Percentiles rank a stretch among this genome's conserved stretches.
phyloP scores from a whole-genome alignment of 2,797 vertebrate genomes.

The Argya squamiceps region DNA sequence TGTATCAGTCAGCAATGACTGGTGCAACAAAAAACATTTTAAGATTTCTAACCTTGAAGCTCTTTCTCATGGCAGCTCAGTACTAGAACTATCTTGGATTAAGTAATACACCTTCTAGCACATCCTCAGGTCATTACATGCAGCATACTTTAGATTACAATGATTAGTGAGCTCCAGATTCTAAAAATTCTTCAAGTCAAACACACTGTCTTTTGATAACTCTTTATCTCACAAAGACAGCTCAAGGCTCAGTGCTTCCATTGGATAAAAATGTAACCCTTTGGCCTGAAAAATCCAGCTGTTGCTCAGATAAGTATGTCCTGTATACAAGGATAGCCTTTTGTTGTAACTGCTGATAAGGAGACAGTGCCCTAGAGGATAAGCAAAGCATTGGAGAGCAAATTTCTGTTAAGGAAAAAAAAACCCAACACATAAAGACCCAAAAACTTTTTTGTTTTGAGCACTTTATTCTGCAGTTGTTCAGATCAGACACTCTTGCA shows the following conservation, averaged over 20 bases:
- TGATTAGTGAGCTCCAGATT: background rate
- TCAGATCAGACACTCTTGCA: background rate
- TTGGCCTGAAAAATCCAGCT: background rate
- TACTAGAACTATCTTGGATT: background rate
- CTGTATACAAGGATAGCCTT: background rate
- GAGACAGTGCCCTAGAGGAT: background rate
- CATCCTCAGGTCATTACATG: background rate
- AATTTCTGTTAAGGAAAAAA: background rate
- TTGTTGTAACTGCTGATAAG: constrained; percentile 20
- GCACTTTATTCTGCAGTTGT: background rate
- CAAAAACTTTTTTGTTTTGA: background rate
- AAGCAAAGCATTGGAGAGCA: background rate
- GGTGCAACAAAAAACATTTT: background rate
- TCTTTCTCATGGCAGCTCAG: background rate
- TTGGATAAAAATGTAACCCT: constrained; percentile 10
- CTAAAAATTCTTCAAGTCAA: constrained; percentile 14
- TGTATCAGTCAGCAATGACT: background rate
- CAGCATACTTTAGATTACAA: background rate
- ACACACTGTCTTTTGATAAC: constrained; percentile 3
- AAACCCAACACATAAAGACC: background rate
- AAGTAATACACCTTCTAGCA: background rate
- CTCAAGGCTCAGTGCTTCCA: background rate
- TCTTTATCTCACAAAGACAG: constrained; percentile 35
- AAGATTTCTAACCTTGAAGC: background rate
- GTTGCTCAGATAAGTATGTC: constrained; percentile 15